A percentile compares a stretch with the other conserved stretches of the same genome.
Evolutionary conservation across 2,797 vertebrate genomes (phyloP).

Genomic region (Alcedo atthis): DNA sequence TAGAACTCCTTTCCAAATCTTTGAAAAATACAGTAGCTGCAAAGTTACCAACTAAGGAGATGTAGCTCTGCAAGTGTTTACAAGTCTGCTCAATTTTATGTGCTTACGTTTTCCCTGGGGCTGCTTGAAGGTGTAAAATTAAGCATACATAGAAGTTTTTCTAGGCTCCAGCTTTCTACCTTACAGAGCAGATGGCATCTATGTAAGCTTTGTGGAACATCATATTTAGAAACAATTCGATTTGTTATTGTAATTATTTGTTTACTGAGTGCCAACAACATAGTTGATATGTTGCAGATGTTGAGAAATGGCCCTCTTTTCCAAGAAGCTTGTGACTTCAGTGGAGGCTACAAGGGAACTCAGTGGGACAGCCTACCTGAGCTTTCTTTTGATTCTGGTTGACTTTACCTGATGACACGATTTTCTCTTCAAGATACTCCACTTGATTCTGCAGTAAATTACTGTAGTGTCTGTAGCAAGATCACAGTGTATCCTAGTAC

Average conservation of each 20-base stretch:
- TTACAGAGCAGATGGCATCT: slow-evolving; percentile 47
- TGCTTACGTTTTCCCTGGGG: background rate
- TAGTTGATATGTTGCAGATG: background rate
- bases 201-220: slow-evolving; percentile 27
- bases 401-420: background rate
- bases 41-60: background rate
- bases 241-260: slow-evolving; percentile 47
- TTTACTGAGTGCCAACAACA: background rate
- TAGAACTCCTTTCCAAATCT: background rate
- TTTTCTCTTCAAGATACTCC: background rate
- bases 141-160: background rate
- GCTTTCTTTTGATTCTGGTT: background rate
- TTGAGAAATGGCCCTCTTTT: background rate
- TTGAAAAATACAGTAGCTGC: slow-evolving; percentile 19
- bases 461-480: background rate
- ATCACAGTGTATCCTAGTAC: background rate
- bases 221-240: slow-evolving; percentile 60
- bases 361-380: background rate
- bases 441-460: background rate
- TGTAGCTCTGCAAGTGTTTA: slow-evolving; percentile 35
- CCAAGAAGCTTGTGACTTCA: background rate
- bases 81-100: slow-evolving; percentile 6
- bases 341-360: background rate
- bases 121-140: slow-evolving; percentile 30
- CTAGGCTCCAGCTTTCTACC: slow-evolving; percentile 24